Conservation (phyloP, 1,140 invertebrate genomes). For the Zelostemma sp. region DNA sequence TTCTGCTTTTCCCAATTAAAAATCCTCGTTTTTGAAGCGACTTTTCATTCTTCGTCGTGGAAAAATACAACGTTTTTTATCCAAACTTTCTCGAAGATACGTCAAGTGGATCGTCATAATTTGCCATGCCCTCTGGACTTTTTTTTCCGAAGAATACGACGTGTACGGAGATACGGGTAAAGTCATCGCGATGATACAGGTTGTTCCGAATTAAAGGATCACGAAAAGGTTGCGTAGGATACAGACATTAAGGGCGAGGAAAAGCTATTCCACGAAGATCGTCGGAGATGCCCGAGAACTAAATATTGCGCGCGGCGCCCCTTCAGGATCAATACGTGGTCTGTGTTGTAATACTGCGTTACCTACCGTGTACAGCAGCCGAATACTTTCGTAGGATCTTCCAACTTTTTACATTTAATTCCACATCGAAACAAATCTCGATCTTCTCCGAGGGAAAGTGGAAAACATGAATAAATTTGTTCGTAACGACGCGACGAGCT, state of each 20-base stretch:
- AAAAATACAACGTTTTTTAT: too few species aligned
- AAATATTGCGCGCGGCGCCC: constrained; percentile 61
- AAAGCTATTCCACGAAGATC: constrained; percentile 64
- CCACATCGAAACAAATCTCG: too few species aligned
- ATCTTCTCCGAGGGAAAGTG: too few species aligned
- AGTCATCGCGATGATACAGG: constrained; percentile 24
- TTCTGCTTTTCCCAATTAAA: too few species aligned
- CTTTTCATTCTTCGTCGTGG: too few species aligned
- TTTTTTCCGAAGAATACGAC: background rate
- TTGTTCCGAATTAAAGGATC: constrained; percentile 50
- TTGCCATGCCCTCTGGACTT: too few species aligned
- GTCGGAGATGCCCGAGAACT: constrained; percentile 63
- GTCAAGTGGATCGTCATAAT: too few species aligned
- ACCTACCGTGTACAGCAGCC: constrained; percentile 49
- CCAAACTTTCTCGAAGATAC: too few species aligned
- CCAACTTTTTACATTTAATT: background rate
- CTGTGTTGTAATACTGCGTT: constrained; percentile 61
- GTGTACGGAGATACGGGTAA: constrained; percentile 16
- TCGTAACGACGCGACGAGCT: too few species aligned
- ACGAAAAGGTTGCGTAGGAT: constrained; percentile 53
- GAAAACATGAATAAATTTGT: too few species aligned
- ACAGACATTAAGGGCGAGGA: constrained; percentile 62
- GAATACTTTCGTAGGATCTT: constrained; percentile 46
- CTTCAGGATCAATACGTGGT: constrained; percentile 63
- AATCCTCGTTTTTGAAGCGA: too few species aligned